Base-by-base conservation (phyloP, 2,888 invertebrate genomes). In the Papilio protenor region DNA sequence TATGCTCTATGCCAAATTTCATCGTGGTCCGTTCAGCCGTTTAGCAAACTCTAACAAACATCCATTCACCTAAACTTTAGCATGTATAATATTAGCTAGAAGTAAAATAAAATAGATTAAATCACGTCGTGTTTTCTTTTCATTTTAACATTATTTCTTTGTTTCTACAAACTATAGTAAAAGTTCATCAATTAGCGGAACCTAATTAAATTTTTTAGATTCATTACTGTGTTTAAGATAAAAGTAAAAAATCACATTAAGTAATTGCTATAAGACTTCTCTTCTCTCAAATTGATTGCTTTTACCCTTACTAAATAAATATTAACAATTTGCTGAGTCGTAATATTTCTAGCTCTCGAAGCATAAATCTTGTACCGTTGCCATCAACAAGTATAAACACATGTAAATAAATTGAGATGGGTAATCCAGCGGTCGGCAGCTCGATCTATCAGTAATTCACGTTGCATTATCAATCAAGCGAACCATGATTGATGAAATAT, bases 391-490 rank as follows among this genome's bases (percentile, higher is more conserved):
- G 93, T 90, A 92, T 91, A 90, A 89, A 92, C 92, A 93, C 90
- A 93, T 94, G 93, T 94, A 94, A 94, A 94, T 93, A 94, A 93
- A 94, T 94, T 91, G 93, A 92, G 91, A 92, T 87, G 92, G 91
- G 88, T 89, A 88, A 91, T 91, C 90, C 87, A 88, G 86, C 86
- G 83, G 89, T 87, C 88, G 91, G 90, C 92, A 92, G 91, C 90
- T 88, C 89, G 86, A 91, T 92, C 90, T 92, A 94, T 94, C 94
- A 94, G 94, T 93, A 94, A 92, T 93, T 93, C 94, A 94, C 93
- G 88, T 91, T 88, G 88, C 88, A 90, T 93, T 94, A 94, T 94
- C 94, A 94, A 94, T 94, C 94, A 94, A 90, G 85, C 87, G 84
- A 85, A 85, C 81, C 80, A 91, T 94, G 94, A 94, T 94, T 92